These are phyloP conservation scores for Caenorhabditis plicata DNA, from an alignment of 2,888 invertebrate species.

Conservation along the genomic window DNA sequence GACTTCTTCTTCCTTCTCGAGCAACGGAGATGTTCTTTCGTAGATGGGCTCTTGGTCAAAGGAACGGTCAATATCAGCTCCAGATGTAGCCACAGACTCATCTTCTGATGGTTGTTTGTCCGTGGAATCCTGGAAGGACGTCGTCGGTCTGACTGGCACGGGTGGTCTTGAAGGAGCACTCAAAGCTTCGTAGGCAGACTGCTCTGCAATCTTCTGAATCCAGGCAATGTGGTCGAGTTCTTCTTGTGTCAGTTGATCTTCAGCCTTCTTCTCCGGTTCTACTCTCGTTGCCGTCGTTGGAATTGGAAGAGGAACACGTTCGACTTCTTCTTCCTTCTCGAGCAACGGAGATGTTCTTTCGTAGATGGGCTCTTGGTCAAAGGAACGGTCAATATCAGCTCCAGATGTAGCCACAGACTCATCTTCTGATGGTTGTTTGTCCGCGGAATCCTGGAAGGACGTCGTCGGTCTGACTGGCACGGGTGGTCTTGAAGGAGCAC, in stretches of 20 bases:
- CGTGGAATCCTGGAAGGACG: neutral
- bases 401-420: neutral
- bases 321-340: neutral
- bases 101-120: neutral
- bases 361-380: neutral
- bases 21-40: neutral
- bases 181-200: neutral
- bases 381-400: neutral
- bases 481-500: neutral
- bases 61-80: neutral
- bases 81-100: neutral
- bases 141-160: neutral
- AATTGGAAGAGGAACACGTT: neutral
- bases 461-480: neutral
- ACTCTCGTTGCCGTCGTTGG: neutral
- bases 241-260: neutral
- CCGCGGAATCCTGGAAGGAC: neutral
- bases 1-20: no score
- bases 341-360: neutral
- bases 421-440: neutral
- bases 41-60: neutral
- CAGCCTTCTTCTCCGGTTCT: neutral
- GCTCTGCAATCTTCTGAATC: neutral
- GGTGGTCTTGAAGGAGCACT: neutral
- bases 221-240: neutral